Evolutionary conservation across 2,888 invertebrate genomes (phyloP).

Genomic region (Andrena camellia): DNA sequence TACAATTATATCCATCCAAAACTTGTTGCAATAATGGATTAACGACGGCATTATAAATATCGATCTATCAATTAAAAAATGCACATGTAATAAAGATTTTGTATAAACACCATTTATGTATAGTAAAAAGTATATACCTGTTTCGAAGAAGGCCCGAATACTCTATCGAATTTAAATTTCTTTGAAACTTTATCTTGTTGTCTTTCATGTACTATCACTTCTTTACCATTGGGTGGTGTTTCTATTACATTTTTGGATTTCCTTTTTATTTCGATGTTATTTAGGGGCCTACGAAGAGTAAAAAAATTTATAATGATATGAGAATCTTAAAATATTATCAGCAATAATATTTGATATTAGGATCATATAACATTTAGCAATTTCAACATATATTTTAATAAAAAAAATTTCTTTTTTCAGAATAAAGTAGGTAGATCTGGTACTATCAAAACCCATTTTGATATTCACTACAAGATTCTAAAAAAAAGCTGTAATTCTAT

Average conservation of each 20-base stretch:
- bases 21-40: conserved; percentile 96
- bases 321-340: background rate
- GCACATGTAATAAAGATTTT: background rate
- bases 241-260: conserved; percentile 90
- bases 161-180: conserved; percentile 93
- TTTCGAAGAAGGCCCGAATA: conserved; percentile 92
- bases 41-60: conserved; percentile 95
- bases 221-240: conserved; percentile 87
- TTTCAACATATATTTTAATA: no score
- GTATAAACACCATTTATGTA: background rate
- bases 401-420: no score
- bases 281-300: conserved; percentile 89
- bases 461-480: no score
- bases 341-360: background rate
- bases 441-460: no score
- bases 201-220: conserved; percentile 88
- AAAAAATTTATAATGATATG: conserved; percentile 42
- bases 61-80: conserved; percentile 86
- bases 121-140: conserved; percentile 87
- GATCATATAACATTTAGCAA: background rate
- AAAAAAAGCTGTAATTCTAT: no score
- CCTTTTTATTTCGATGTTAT: conserved; percentile 89
- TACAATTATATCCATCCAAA: conserved; percentile 97
- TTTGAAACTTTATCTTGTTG: conserved; percentile 89
- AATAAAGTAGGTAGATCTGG: no score